Base-by-base conservation (phyloP, 2,113 vertebrate genomes). In the Sturnus vulgaris region DNA sequence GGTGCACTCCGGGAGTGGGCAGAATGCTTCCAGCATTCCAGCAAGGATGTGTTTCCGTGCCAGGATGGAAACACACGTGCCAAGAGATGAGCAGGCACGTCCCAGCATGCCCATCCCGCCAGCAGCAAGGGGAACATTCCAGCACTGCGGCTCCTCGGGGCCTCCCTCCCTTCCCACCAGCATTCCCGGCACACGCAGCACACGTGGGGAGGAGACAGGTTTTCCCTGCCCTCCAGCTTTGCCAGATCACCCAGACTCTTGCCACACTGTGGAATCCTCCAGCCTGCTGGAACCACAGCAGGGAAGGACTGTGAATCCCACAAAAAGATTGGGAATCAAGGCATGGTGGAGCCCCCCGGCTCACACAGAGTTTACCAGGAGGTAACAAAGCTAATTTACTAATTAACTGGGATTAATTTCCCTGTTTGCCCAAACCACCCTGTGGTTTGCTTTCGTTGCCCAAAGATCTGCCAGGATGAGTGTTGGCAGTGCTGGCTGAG, bases 341-440 rank as follows among this genome's bases (percentile, higher is more conserved):
- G 59, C 27, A 52, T 1, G 1, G 40, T 0, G 3, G 13, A 59
- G 7, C 3, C 21, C 19, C 12, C 21, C 3, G 0, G 24, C 61
- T 88, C 24, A 6, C 40, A 9, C 52, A 0, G 5, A 70, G 91
- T 88, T 92, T 90, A 92, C 40, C 15, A 1, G 39, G 66, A 85
- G 80, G 71, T 79, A 79, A 88, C 27, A 25, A 82, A 95, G 69
- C 88, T 78, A 93, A 96, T 93, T 92, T 60, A 47, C 65, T 93
- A 87, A 93, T 96, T 87, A 92, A 85, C 71, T 0, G 2, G 78
- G 93, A 91, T 94, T 94, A 94, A 95, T 91, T 95, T 78, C 86
- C 66, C 82, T 73, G 46, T 90, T 95, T 92, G 83, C 92, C 82
- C 70, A 78, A 87, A 86, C 59, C 27, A 9, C 52, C 37, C 57